These are phyloP conservation scores for Glossosoma conforme DNA, from an alignment of 1,140 invertebrate genomes.

Conservation along the genomic window DNA sequence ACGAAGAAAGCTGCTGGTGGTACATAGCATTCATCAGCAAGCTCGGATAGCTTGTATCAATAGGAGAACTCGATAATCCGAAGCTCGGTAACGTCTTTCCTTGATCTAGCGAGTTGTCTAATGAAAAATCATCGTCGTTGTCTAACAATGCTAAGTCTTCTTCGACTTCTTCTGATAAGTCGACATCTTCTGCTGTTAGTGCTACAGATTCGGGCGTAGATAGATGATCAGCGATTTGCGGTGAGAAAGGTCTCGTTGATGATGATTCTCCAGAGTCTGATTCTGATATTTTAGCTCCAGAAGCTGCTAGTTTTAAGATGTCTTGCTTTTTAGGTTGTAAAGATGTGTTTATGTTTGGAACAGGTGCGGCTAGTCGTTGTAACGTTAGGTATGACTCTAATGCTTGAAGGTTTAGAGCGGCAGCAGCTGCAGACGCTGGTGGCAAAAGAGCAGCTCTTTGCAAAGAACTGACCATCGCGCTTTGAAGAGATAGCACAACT, in stretches of 20 bases:
- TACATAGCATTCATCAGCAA: conserved; percentile 57
- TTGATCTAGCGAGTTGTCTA: conserved; percentile 49
- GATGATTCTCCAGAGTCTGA: conserved; percentile 48
- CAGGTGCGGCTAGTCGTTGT: conserved; percentile 59
- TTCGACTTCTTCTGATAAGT: conserved; percentile 57
- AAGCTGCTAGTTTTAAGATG: conserved; percentile 54
- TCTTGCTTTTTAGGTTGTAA: conserved; percentile 42
- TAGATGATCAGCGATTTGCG: conserved; percentile 47
- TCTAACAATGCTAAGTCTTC: conserved; percentile 56
- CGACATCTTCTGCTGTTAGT: conserved; percentile 52
- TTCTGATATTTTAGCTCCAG: conserved; percentile 53
- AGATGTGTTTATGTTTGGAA: conserved; percentile 37
- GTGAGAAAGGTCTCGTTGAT: conserved; percentile 38
- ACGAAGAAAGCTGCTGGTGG: conserved; percentile 50
- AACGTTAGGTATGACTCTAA: conserved; percentile 77
- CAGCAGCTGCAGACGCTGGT: conserved; percentile 70
- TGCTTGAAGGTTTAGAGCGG: conserved; percentile 74
- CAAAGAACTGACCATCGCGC: conserved; percentile 68
- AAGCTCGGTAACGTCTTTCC: conserved; percentile 40
- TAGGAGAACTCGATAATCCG: conserved; percentile 43
- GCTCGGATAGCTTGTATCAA: conserved; percentile 55
- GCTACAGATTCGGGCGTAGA: conserved; percentile 45
- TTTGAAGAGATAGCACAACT: conserved; percentile 70
- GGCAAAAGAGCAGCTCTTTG: conserved; percentile 71
- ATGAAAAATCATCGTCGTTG: conserved; percentile 52